Percentiles rank a stretch among this genome's conserved stretches.
phyloP scores from a whole-genome alignment of 2,888 invertebrate species.

The Pyrrhia umbra region DNA sequence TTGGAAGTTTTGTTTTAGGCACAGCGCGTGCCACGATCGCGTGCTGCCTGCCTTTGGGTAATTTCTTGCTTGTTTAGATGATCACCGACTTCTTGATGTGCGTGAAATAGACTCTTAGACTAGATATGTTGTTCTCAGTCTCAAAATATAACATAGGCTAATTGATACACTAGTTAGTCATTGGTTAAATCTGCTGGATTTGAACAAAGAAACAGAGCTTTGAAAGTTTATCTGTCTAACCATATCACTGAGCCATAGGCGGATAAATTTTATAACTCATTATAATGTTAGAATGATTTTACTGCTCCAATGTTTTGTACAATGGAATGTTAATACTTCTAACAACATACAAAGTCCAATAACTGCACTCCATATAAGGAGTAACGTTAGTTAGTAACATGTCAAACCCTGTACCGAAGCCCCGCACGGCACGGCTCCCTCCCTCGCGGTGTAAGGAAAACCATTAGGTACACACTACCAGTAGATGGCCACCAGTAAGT shows the following conservation, averaged over 20 bases:
- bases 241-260: not conserved
- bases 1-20: slow-evolving; percentile 8
- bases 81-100: slow-evolving; percentile 17
- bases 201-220: too few species aligned
- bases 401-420: slow-evolving; percentile 46
- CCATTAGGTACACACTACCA: slow-evolving; percentile 29
- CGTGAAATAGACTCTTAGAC: slow-evolving; percentile 16
- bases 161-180: too few species aligned
- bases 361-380: slow-evolving; percentile 45
- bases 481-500: slow-evolving; percentile 35
- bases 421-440: slow-evolving; percentile 13
- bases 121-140: not conserved
- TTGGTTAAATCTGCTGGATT: too few species aligned
- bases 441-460: slow-evolving; percentile 22
- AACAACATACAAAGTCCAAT: slow-evolving; percentile 48
- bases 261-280: too few species aligned
- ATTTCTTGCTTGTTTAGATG: slow-evolving; percentile 26
- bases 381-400: slow-evolving; percentile 53
- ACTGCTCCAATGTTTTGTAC: slow-evolving; percentile 1
- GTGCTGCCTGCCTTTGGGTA: slow-evolving; percentile 12
- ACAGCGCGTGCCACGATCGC: slow-evolving; percentile 20
- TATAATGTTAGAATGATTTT: slow-evolving; percentile 6
- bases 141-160: not conserved
- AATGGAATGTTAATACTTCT: slow-evolving; percentile 43
- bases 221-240: too few species aligned